A percentile compares a stretch with the other conserved stretches of the same genome.
These are phyloP conservation scores for Uropetala carovei DNA, from an alignment of 2,888 invertebrate species.

Conservation along the genomic window DNA sequence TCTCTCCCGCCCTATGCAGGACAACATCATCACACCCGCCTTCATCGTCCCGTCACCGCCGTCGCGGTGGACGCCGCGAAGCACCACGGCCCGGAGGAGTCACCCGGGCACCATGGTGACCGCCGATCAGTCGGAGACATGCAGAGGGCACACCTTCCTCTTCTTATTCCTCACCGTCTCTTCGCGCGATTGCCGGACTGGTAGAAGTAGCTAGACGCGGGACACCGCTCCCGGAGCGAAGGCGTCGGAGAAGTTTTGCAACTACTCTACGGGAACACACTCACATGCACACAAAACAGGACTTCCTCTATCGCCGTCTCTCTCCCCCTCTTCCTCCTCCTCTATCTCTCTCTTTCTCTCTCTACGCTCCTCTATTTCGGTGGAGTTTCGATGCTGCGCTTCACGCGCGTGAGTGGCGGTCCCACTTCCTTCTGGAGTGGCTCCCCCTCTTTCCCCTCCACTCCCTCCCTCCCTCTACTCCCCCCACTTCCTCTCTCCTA, in stretches of 20 bases:
- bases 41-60: slow-evolving; percentile 6
- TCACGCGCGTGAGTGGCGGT: neutral
- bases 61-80: neutral
- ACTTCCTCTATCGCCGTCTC: neutral
- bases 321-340: neutral
- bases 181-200: neutral
- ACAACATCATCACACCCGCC: slow-evolving; percentile 43
- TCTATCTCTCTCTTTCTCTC: neutral
- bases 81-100: neutral
- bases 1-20: neutral
- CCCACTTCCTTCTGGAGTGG: slow-evolving; percentile 33
- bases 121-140: neutral
- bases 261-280: neutral
- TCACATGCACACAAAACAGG: neutral
- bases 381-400: neutral
- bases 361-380: neutral
- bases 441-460: neutral
- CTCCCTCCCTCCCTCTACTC: neutral
- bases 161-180: neutral
- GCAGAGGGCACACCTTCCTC: neutral
- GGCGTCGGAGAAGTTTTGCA: neutral
- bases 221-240: neutral
- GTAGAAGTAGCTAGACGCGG: neutral
- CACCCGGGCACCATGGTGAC: neutral
- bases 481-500: neutral